These are phyloP conservation scores for Rhingia rostrata DNA, from an alignment of 2,888 invertebrate species.

Conservation along the genomic window DNA sequence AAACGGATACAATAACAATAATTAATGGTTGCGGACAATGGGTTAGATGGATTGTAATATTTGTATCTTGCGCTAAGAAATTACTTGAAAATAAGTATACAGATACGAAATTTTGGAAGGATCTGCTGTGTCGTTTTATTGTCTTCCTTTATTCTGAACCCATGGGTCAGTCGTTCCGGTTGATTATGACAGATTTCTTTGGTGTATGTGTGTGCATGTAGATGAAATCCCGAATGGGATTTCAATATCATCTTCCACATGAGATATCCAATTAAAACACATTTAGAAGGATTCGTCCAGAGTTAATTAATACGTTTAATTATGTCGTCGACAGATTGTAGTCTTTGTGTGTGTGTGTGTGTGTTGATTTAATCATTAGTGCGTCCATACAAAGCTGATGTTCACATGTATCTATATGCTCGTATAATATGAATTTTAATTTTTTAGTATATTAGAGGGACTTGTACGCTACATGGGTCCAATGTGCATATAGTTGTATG, in stretches of 20 bases:
- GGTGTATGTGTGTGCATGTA: slow-evolving; percentile 17
- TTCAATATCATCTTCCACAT: slow-evolving; percentile 49
- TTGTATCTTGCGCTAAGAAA: slow-evolving; percentile 38
- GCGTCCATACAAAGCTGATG: too few relatives aligned
- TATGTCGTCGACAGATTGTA: slow-evolving; percentile 54
- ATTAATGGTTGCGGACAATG: slow-evolving; percentile 73
- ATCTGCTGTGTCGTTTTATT: neutral
- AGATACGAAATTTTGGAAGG: neutral
- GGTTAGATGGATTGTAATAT: slow-evolving; percentile 39
- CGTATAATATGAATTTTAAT: neutral
- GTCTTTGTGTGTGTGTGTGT: neutral
- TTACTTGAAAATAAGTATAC: slow-evolving; percentile 16
- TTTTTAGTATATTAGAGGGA: slow-evolving; percentile 13
- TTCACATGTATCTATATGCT: neutral
- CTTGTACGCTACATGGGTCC: neutral
- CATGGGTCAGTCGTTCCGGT: neutral
- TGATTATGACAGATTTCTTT: slow-evolving; percentile 67
- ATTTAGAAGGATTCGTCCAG: slow-evolving; percentile 67
- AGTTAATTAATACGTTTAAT: slow-evolving; percentile 72
- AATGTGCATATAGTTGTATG: neutral
- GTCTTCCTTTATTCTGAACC: neutral
- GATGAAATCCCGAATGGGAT: slow-evolving; percentile 38
- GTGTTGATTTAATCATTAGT: neutral
- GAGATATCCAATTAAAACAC: slow-evolving; percentile 69
- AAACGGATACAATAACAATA: slow-evolving; percentile 72